These are phyloP conservation scores for Penaeus chinensis DNA, from an alignment of 1,140 invertebrate genomes.

Conservation along the genomic window DNA sequence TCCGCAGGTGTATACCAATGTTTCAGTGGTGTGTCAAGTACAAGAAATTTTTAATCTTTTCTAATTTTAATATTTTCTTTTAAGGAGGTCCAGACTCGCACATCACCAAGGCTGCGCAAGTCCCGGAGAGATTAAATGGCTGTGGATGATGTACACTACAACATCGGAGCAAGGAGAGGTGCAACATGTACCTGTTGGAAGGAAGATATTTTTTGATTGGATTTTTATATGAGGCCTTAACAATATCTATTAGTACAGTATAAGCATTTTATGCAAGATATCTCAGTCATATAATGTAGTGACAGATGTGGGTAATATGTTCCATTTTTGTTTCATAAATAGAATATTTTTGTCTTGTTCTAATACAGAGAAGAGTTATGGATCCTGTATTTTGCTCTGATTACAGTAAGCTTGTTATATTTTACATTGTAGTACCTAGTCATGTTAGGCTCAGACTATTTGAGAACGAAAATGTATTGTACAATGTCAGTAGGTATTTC, in stretches of 20 bases:
- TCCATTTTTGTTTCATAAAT: background rate
- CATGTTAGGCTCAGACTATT: background rate
- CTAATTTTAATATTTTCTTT: constrained; percentile 13
- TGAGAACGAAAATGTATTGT: background rate
- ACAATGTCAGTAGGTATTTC: constrained; percentile 2
- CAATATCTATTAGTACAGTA: constrained; percentile 43
- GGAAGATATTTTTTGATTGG: constrained; percentile 43
- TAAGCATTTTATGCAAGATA: constrained; percentile 52
- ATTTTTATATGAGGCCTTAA: constrained; percentile 57
- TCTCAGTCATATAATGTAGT: constrained; percentile 26
- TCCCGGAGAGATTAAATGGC: constrained; percentile 36
- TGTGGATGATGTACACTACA: background rate
- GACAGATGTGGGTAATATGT: background rate
- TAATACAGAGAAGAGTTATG: background rate
- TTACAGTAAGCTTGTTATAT: too few species aligned
- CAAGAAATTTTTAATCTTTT: background rate
- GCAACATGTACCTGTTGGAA: background rate
- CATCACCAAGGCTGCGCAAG: constrained; percentile 50
- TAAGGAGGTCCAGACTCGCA: constrained; percentile 35
- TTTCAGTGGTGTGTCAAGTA: background rate
- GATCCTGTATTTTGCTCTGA: too few species aligned
- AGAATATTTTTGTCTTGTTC: constrained; percentile 30
- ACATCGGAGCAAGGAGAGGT: background rate
- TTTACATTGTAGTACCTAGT: too few species aligned
- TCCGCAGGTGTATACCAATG: background rate